phyloP scores from a whole-genome alignment of 2,113 vertebrate genomes.

The Lampris megalopsis region DNA sequence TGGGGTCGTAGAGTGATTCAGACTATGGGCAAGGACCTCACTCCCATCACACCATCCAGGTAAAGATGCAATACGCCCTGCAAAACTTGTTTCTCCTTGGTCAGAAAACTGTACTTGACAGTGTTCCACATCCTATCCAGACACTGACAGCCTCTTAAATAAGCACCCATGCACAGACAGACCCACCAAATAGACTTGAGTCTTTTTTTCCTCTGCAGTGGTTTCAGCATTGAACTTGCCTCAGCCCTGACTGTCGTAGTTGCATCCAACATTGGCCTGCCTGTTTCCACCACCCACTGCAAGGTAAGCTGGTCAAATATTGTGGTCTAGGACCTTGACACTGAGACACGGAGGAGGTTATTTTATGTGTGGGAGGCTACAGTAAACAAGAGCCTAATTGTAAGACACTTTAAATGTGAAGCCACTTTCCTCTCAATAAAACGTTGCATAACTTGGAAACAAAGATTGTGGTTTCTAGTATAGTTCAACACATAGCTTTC shows the following conservation, averaged over 20 bases:
- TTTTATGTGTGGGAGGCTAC: slow-evolving; percentile 28
- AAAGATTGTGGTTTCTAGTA: background rate
- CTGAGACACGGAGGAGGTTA: slow-evolving; percentile 10
- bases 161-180: slow-evolving; percentile 13
- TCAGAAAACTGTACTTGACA: slow-evolving; percentile 4
- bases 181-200: slow-evolving; percentile 3
- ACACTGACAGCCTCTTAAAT: slow-evolving; percentile 33
- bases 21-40: slow-evolving; percentile 97
- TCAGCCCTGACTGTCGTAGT: slow-evolving; percentile 95
- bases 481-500: background rate
- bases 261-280: slow-evolving; percentile 96
- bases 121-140: slow-evolving; percentile 36
- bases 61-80: slow-evolving; percentile 35
- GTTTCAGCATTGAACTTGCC: slow-evolving; percentile 98
- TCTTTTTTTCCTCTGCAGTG: slow-evolving; percentile 78
- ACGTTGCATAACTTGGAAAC: background rate
- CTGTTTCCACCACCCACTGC: slow-evolving; percentile 98
- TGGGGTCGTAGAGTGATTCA: slow-evolving; percentile 98
- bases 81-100: slow-evolving; percentile 6
- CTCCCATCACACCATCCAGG: slow-evolving; percentile 92
- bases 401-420: slow-evolving; percentile 33
- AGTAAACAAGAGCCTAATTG: slow-evolving; percentile 48
- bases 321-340: slow-evolving; percentile 41
- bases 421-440: background rate
- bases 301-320: slow-evolving; percentile 85